These are phyloP conservation scores for Pampusana beccarii DNA, from an alignment of 2,113 vertebrate species.

Conservation along the genomic window DNA sequence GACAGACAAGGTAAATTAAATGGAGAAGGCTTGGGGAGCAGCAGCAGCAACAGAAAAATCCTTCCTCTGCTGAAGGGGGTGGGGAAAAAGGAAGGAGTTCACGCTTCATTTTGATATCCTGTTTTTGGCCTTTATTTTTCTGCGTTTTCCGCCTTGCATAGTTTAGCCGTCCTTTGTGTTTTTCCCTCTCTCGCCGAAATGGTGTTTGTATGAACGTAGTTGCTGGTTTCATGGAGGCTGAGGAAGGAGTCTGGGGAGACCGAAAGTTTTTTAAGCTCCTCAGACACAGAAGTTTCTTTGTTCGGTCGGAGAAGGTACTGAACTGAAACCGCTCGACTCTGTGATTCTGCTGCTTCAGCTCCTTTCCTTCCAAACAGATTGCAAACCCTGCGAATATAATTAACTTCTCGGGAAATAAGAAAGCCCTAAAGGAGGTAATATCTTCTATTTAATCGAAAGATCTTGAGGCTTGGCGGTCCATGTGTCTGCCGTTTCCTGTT, in stretches of 20 bases:
- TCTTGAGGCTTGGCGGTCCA: background rate
- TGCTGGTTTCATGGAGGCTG: background rate
- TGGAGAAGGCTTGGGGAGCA: background rate
- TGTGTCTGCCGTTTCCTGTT: background rate
- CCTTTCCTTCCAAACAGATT: background rate
- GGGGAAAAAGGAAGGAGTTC: slow-evolving; percentile 17
- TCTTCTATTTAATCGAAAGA: background rate
- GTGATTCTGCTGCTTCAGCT: background rate
- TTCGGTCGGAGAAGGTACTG: slow-evolving; percentile 53
- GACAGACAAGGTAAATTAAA: slow-evolving; percentile 40
- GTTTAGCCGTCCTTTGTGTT: background rate
- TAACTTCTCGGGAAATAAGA: background rate
- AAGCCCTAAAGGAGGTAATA: background rate
- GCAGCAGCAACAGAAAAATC: background rate
- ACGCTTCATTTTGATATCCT: slow-evolving; percentile 31
- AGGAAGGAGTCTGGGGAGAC: background rate
- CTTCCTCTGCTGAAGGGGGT: background rate
- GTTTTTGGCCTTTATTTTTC: slow-evolving; percentile 28
- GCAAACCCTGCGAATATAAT: background rate
- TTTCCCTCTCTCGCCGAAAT: background rate
- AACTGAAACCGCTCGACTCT: slow-evolving; percentile 3
- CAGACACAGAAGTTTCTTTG: slow-evolving; percentile 73
- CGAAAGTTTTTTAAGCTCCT: slow-evolving; percentile 53
- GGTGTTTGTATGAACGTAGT: background rate
- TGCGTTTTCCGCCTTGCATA: background rate